Base-by-base conservation (phyloP, 2,113 vertebrate species). In the Cyphomyrus discorhynchus region DNA sequence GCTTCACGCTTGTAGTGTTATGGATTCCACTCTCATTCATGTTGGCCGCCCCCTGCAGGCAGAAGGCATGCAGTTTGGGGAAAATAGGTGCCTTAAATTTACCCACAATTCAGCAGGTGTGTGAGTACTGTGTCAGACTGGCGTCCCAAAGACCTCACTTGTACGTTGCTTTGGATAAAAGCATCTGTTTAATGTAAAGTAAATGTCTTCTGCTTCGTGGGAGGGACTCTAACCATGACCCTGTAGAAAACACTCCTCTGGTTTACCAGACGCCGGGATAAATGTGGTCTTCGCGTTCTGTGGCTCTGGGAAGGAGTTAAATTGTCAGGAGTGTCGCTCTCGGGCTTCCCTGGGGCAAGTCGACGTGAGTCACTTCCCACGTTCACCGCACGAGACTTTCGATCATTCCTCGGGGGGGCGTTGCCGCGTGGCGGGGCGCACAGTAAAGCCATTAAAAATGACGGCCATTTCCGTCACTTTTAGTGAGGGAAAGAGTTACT, bases 301-400 rank as follows among this genome's bases (percentile, higher is more conserved):
- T 19, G 35, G 74, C 70, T 39, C 74, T 5, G 13, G 11, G 15
- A 82, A 89, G 46, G 66, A 53, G 49, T 82, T 89, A 52, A 52
- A 7, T 49, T 52, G 39, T 77, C 46, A 89, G 45, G n/a, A 88
- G 39, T 13, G 13, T 9, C 39, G 9, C 66, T 27, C 39, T 89
- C 5, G 42, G 70, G 56, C 42, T 70, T 24, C 46, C 45, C 85
- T 13, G 19, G 13, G 85, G 49, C 85, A 27, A 17, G 21, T 49
- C 35, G 49, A n/a, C 15, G 42, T 88, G 88, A 88, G 62, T 88
- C 88, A 88, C 21, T 84, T 84, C 42, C 82, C 82, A 42, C 31
- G 35, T 42, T n/a, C 52, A 47, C 74, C 5, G 21, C 31, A 24
- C 50, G 5, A 87, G 52, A 19, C 52, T 87, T 35, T 77, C 50